These are phyloP conservation scores for Turritopsis rubra DNA, from an alignment of 30 jellyfish, hydroid and myxozoan genomes.

Conservation along the genomic window DNA sequence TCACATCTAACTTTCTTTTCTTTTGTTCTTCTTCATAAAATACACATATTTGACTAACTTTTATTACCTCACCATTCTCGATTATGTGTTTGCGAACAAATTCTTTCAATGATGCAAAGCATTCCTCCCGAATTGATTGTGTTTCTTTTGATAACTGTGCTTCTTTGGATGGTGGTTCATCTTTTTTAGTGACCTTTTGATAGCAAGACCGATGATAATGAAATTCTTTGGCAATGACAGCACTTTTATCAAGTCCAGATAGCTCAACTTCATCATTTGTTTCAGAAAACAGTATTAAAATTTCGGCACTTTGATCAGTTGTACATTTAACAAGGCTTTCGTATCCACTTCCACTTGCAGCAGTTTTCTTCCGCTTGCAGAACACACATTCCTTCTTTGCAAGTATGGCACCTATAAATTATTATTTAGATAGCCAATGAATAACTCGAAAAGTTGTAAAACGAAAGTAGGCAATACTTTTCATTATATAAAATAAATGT, in stretches of 20 bases:
- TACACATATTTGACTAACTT: slow-evolving; percentile 1
- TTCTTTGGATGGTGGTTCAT: background rate
- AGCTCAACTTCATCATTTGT: background rate
- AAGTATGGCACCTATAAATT: slow-evolving; percentile 20
- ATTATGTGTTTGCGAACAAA: slow-evolving; percentile 20
- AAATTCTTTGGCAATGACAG: slow-evolving; percentile 22
- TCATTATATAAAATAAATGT: background rate
- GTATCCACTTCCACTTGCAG: slow-evolving; percentile 20
- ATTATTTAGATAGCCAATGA: too few relatives aligned
- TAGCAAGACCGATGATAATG: slow-evolving; percentile 28
- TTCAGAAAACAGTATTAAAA: slow-evolving; percentile 15
- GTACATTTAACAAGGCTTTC: slow-evolving; percentile 29
- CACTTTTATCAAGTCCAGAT: background rate
- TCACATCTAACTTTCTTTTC: slow-evolving; percentile 3
- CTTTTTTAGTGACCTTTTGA: background rate
- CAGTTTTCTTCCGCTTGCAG: slow-evolving; percentile 24
- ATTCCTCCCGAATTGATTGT: slow-evolving; percentile 4
- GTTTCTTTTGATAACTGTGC: slow-evolving; percentile 5
- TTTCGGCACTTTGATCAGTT: slow-evolving; percentile 27
- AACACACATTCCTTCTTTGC: slow-evolving; percentile 39
- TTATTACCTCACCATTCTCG: slow-evolving; percentile 22
- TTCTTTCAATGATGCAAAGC: background rate
- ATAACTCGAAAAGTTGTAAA: too few relatives aligned
- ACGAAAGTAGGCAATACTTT: background rate
- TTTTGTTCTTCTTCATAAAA: background rate